A percentile compares a stretch with the other conserved stretches of the same genome.
Evolutionary conservation across 2,888 invertebrate species (phyloP).

Genomic region (Meghimatium bilineatum): DNA sequence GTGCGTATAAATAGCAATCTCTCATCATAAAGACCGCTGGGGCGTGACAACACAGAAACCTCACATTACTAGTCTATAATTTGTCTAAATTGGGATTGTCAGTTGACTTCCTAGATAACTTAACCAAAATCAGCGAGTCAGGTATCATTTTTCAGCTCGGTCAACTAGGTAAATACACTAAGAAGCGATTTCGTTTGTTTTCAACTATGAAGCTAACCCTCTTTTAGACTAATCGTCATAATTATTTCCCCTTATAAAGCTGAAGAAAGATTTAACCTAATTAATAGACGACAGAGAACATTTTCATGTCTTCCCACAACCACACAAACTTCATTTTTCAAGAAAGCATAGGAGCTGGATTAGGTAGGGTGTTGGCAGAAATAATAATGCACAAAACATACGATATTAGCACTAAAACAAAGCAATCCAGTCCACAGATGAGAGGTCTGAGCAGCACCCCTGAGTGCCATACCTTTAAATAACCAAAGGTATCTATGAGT

Average conservation of each 20-base stretch:
- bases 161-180: too few species aligned
- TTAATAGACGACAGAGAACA: not conserved
- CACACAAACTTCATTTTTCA: conserved; percentile 19
- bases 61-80: too few species aligned
- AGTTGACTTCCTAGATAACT: too few species aligned
- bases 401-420: conserved; percentile 12
- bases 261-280: too few species aligned
- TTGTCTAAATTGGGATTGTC: too few species aligned
- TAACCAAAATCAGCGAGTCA: too few species aligned
- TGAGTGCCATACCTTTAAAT: conserved; percentile 80
- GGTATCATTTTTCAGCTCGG: too few species aligned
- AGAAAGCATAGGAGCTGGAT: not conserved
- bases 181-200: too few species aligned
- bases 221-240: not conserved
- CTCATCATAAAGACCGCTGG: too few species aligned
- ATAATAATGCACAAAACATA: conserved; percentile 20
- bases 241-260: not conserved
- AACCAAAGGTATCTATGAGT: conserved; percentile 93
- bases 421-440: conserved; percentile 30
- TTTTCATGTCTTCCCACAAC: not conserved
- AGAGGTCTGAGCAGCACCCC: conserved; percentile 24
- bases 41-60: too few species aligned
- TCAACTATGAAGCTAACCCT: too few species aligned
- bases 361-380: not conserved
- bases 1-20: too few species aligned